A percentile compares a stretch with the other conserved stretches of the same genome.
These are phyloP conservation scores for Galbula dea DNA, from an alignment of 2,113 vertebrate genomes.

Conservation along the genomic window DNA sequence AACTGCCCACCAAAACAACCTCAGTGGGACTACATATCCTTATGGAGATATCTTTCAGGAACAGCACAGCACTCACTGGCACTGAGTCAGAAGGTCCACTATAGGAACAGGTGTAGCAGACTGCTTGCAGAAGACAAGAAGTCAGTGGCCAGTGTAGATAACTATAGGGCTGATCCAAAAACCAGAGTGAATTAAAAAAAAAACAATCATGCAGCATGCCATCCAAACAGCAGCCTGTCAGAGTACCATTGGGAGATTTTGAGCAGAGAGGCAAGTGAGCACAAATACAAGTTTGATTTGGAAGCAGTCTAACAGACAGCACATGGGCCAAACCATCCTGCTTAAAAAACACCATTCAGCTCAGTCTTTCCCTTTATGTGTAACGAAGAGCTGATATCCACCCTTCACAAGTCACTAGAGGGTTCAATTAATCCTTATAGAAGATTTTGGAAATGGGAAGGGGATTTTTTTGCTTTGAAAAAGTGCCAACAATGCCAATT, in stretches of 20 bases:
- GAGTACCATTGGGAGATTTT: neutral
- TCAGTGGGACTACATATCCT: neutral
- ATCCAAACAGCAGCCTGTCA: neutral
- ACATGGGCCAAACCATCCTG: neutral
- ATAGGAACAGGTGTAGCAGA: neutral
- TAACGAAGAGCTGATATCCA: neutral
- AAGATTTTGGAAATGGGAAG: neutral
- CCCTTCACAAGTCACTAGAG: neutral
- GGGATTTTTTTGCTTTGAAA: neutral
- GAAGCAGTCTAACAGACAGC: neutral
- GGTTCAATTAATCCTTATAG: neutral
- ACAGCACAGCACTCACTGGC: neutral
- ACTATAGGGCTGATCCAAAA: neutral
- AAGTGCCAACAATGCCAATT: neutral
- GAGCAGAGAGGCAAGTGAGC: neutral
- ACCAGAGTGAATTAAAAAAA: neutral
- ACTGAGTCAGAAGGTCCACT: neutral
- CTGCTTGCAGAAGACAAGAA: accelerated
- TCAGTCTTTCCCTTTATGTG: neutral
- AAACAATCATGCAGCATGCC: accelerated
- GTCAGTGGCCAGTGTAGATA: neutral
- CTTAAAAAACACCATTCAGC: neutral
- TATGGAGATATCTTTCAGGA: neutral
- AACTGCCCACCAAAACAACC: neutral
- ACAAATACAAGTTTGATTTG: neutral